A percentile compares a stretch with the other conserved stretches of the same genome.
Conservation (phyloP, 2,797 vertebrate genomes). For the Peromyscus nudipes region DNA sequence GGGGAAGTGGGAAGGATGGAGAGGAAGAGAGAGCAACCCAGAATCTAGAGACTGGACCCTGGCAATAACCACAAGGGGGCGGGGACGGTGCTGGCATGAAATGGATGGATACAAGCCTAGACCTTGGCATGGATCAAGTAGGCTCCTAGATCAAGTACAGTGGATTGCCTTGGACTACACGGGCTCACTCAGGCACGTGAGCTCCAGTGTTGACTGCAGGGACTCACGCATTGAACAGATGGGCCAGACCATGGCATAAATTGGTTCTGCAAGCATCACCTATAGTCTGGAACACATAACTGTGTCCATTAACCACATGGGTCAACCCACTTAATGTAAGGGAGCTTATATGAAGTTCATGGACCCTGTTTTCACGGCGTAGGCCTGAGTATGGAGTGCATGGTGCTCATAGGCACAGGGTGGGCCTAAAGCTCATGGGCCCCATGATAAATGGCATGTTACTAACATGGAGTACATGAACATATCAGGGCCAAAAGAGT, state of each 20-base stretch:
- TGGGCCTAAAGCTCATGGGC: neutral
- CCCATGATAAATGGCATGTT: neutral
- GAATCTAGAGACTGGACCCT: neutral
- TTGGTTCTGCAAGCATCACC: neutral
- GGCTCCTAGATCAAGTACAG: too few species aligned
- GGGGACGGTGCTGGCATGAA: neutral
- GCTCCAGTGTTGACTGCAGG: neutral
- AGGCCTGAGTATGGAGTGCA: neutral
- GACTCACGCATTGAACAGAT: neutral
- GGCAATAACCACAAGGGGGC: neutral
- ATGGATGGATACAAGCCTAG: neutral
- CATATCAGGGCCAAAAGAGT: neutral
- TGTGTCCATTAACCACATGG: neutral
- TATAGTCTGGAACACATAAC: neutral
- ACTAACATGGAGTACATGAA: neutral
- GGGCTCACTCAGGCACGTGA: neutral
- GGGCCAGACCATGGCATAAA: neutral
- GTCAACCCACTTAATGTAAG: neutral
- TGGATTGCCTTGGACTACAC: neutral
- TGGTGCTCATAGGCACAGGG: neutral
- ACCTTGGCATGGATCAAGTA: neutral
- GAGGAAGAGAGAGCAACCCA: neutral
- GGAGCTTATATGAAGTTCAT: neutral
- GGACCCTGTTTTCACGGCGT: neutral
- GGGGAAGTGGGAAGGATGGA: neutral